Conservation (phyloP, 2,888 invertebrate genomes). For the Dorcus hopei region DNA sequence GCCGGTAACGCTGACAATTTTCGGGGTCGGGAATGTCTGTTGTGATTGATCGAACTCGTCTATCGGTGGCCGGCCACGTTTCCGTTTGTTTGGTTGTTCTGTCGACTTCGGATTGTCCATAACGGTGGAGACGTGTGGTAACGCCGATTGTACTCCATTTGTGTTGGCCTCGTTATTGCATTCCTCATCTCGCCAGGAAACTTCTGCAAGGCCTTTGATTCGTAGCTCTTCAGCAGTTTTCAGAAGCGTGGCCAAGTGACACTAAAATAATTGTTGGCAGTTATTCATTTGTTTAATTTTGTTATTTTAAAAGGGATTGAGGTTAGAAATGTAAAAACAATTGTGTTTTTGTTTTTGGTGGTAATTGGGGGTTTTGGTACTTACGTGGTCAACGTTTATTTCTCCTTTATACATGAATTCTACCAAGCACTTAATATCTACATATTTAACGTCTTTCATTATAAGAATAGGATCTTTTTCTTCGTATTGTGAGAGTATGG, state of each 20-base stretch:
- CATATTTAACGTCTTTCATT: conserved; percentile 87
- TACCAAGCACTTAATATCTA: conserved; percentile 84
- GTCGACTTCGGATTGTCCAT: conserved; percentile 43
- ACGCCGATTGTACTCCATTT: conserved; percentile 38
- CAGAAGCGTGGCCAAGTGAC: conserved; percentile 79
- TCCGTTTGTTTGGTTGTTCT: conserved; percentile 54
- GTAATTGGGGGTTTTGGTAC: conserved; percentile 41
- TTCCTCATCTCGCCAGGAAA: conserved; percentile 74
- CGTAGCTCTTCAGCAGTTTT: conserved; percentile 90
- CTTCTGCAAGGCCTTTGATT: conserved; percentile 88
- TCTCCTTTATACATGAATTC: conserved; percentile 96
- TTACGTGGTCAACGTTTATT: conserved; percentile 91
- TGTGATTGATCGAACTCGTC: conserved; percentile 56
- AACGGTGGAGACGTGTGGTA: conserved; percentile 48
- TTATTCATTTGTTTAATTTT: neutral
- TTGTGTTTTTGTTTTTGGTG: neutral
- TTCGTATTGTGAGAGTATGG: conserved; percentile 77
- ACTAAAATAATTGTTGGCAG: conserved; percentile 54
- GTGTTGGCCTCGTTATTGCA: conserved; percentile 36
- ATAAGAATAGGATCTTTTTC: conserved; percentile 80
- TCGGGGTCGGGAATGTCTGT: conserved; percentile 8
- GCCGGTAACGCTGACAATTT: conserved; percentile 42
- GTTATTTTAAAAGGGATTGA: neutral
- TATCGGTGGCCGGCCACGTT: conserved; percentile 66
- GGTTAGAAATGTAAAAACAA: neutral